Base-by-base conservation (phyloP, 2,113 vertebrate genomes). In the Petrocephalus zakoni region DNA sequence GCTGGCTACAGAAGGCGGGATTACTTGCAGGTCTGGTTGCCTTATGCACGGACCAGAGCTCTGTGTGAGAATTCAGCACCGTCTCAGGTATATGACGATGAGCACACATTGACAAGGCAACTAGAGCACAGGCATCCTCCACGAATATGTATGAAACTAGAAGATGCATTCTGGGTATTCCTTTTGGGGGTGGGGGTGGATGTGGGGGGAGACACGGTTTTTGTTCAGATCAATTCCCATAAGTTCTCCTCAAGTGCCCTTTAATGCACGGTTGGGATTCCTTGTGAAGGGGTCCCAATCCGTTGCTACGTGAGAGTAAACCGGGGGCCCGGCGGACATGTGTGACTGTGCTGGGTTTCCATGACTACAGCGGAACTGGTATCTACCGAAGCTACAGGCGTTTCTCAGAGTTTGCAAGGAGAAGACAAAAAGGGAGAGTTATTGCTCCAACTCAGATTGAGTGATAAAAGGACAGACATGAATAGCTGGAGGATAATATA, bases 311-410 rank as follows among this genome's bases (percentile, higher is more conserved):
- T 34, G 1, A 29, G 9, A 34, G 84, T 10, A 49, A 17, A 55
- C 21, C n/a, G 19, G 29, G 25, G 25, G 19, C 13, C 84, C 25
- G 0, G 10, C 25, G 8, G 49, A 86, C n/a, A 11, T 55, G 84
- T 86, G n/a, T 86, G 52, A 42, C 84, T 34, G 83, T 0, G 52
- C 52, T 11, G 25, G 13, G 84, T 55, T 86, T 56, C 84, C 84
- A 86, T 86, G 84, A 52, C 84, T 85, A 85, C 83, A 34, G n/a
- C 21, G 7, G 83, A 34, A 47, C n/a, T 85, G n/a, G 49, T 34
- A 4, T 25, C 49, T 55, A 55, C 55, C 51, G 55, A 86, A 85
- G 83, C 83, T 85, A 34, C 17, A 55, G 29, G n/a, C 51, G 17
- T 5, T 15, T 1, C 19, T 46, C 46, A n/a, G n/a, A 47, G 42